Evolutionary conservation across 2,113 vertebrate genomes (phyloP).

Genomic region (Macaca fascicularis): T2T-MFA8v1.1 NC_088376.1:141305001-141305500

Average conservation of each 20-base stretch:
- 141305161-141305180: background rate
- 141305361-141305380: background rate
- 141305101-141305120: background rate
- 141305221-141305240: background rate
- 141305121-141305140: background rate
- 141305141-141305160: background rate
- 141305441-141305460: background rate
- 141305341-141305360: no score
- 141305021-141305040: background rate
- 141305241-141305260: background rate
- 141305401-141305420: background rate
- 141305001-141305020: background rate
- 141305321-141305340: background rate
- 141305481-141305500: background rate
- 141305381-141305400: background rate
- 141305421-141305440: background rate
- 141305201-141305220: background rate
- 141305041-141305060: background rate
- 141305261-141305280: background rate
- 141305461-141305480: background rate
- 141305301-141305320: background rate
- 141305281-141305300: background rate
- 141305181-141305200: background rate
- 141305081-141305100: background rate
- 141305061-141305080: background rate